Conservation (phyloP, 1,140 invertebrate species). For the Zaprionus inermis region DNA sequence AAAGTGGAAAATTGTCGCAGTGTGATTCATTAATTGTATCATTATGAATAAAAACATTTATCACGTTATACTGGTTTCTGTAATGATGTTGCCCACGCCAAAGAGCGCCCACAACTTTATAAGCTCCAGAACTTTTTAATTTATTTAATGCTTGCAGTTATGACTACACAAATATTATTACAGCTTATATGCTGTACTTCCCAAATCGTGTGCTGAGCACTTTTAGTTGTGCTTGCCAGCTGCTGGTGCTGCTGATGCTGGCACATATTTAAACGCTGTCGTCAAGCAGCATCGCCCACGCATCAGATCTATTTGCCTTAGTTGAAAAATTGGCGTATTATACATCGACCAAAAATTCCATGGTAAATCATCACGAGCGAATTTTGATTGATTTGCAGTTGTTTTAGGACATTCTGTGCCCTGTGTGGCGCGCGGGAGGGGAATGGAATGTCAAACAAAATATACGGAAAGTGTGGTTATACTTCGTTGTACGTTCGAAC, state of each 20-base stretch:
- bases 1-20: slow-evolving; percentile 1
- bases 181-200: neutral
- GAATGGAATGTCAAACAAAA: slow-evolving; percentile 52
- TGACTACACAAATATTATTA: slow-evolving; percentile 35
- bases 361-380: slow-evolving; percentile 69
- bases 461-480: slow-evolving; percentile 31
- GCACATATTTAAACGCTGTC: slow-evolving; percentile 62
- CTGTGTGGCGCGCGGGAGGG: neutral
- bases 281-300: slow-evolving; percentile 68
- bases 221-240: slow-evolving; percentile 28
- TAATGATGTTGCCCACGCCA: slow-evolving; percentile 10
- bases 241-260: slow-evolving; percentile 29
- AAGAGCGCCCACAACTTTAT: slow-evolving; percentile 26
- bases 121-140: slow-evolving; percentile 30
- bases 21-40: slow-evolving; percentile 34
- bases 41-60: slow-evolving; percentile 34
- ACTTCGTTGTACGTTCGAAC: neutral
- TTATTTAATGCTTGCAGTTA: slow-evolving; percentile 40
- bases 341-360: slow-evolving; percentile 67
- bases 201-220: slow-evolving; percentile 17
- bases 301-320: slow-evolving; percentile 62
- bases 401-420: slow-evolving; percentile 16
- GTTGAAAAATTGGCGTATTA: slow-evolving; percentile 72
- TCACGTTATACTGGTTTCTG: neutral
- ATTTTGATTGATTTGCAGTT: slow-evolving; percentile 76